These are phyloP conservation scores for Plumapathes pennacea DNA, from an alignment of 92 coral and sea anemone genomes.

Conservation along the genomic window DNA sequence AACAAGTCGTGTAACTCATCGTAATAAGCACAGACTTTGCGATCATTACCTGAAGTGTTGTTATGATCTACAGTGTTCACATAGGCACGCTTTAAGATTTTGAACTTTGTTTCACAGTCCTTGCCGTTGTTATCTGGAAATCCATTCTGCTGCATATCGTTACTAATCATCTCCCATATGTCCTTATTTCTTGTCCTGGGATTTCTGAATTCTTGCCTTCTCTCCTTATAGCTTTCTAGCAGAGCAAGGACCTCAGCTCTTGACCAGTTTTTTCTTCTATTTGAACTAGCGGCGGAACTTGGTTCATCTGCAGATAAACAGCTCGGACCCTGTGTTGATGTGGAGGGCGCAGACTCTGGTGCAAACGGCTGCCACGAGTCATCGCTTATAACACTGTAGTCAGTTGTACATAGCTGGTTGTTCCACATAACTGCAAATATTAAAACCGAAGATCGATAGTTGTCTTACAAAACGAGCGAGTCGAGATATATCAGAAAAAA, in stretches of 20 bases:
- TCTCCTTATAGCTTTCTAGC: conserved; percentile 29
- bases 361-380: no score
- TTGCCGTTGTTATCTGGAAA: conserved; percentile 31
- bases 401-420: no score
- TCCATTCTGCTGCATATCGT: conserved; percentile 35
- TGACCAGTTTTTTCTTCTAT: conserved; percentile 44
- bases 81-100: conserved; percentile 40
- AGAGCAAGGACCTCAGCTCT: conserved; percentile 40
- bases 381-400: no score
- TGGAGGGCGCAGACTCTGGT: no score
- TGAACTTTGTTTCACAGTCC: conserved; percentile 47
- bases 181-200: conserved; percentile 47
- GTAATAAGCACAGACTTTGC: conserved; percentile 46
- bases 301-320: no score
- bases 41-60: conserved; percentile 54
- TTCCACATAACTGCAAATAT: no score
- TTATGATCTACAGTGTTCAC: conserved; percentile 42
- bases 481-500: no score
- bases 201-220: conserved; percentile 33
- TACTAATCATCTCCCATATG: conserved; percentile 43
- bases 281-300: conserved; percentile 11
- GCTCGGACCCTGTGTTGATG: no score
- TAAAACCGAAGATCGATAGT: no score
- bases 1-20: conserved; percentile 32
- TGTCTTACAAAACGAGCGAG: no score